A percentile compares a stretch with the other conserved stretches of the same genome.
These are phyloP conservation scores for Aphaenogaster floridana DNA, from an alignment of 1,140 invertebrate species.

Conservation along the genomic window DNA sequence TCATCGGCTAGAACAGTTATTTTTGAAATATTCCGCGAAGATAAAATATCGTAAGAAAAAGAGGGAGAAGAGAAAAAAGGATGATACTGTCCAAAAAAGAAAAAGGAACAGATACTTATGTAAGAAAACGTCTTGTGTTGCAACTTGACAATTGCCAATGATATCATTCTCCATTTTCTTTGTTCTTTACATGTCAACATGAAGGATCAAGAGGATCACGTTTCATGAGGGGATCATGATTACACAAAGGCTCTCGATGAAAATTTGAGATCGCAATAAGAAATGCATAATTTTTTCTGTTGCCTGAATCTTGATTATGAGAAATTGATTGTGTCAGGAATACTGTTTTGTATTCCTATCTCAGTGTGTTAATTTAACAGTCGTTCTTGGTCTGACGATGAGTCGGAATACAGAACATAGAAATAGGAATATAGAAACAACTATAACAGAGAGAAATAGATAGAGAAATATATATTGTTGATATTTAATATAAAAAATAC, in stretches of 20 bases:
- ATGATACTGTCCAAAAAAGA: background rate
- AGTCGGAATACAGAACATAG: background rate
- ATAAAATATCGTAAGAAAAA: background rate
- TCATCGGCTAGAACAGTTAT: background rate
- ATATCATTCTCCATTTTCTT: background rate
- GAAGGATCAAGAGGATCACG: too few relatives aligned
- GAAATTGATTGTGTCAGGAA: background rate
- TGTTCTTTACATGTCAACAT: background rate
- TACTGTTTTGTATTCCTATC: background rate
- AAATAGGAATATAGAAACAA: background rate
- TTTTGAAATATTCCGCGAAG: background rate
- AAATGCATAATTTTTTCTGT: background rate
- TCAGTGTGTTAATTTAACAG: background rate
- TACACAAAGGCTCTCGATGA: background rate
- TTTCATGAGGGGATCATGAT: background rate
- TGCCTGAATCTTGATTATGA: background rate
- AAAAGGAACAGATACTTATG: background rate
- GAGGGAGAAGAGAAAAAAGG: background rate
- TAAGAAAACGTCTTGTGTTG: background rate
- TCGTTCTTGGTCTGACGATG: background rate
- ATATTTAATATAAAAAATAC: background rate
- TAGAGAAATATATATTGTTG: background rate
- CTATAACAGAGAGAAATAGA: background rate
- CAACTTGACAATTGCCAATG: background rate
- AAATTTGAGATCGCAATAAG: background rate